A percentile compares a stretch with the other conserved stretches of the same genome.
phyloP scores from a whole-genome alignment of 2,888 invertebrate genomes.

The Phengaris arion region DNA sequence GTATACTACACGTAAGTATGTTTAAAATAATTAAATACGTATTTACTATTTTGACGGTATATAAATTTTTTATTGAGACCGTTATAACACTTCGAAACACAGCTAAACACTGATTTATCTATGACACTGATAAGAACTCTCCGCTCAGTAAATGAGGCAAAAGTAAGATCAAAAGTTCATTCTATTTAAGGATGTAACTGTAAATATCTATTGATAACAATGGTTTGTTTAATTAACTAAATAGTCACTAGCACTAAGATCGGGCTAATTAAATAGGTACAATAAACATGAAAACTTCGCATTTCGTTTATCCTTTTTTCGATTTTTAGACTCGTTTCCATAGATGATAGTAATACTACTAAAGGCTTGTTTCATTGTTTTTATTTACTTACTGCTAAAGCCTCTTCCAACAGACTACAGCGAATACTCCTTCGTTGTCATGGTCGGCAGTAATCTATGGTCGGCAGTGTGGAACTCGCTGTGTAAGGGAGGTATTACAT shows the following conservation, averaged over 20 bases:
- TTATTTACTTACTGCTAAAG: too few species aligned
- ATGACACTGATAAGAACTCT: background rate
- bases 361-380: too few species aligned
- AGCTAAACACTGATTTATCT: background rate
- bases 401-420: too few species aligned
- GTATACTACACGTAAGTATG: background rate
- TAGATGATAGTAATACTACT: too few species aligned
- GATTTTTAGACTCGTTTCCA: too few species aligned
- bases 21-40: background rate
- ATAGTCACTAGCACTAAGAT: background rate
- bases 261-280: background rate
- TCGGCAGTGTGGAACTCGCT: too few species aligned
- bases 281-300: too few species aligned
- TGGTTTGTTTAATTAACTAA: background rate
- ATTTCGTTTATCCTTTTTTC: too few species aligned
- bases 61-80: background rate
- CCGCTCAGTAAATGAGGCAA: background rate
- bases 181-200: background rate
- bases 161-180: constrained; percentile 15
- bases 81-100: background rate
- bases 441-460: too few species aligned
- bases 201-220: constrained; percentile 7
- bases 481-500: too few species aligned
- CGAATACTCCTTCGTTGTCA: too few species aligned
- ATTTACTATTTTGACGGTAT: background rate